Percentiles rank a stretch among this genome's conserved stretches.
Conservation (phyloP, 1,140 invertebrate genomes). For the Hypsibius dujardini region DNA sequence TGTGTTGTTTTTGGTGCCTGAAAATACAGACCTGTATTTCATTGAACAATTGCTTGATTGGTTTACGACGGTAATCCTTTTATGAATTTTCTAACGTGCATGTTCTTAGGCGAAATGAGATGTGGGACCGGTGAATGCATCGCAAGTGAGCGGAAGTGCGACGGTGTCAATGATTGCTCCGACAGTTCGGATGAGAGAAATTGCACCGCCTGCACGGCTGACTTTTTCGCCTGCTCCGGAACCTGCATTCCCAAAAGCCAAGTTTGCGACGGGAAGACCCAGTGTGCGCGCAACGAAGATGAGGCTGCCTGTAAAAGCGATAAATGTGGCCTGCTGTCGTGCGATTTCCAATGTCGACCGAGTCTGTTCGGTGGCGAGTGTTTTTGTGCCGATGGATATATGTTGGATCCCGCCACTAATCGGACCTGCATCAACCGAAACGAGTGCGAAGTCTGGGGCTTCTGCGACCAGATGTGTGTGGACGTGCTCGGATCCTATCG, state of each 20-base stretch:
- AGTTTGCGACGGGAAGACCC: constrained; percentile 68
- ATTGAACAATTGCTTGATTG: background rate
- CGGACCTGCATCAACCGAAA: constrained; percentile 68
- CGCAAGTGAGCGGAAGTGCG: constrained; percentile 21
- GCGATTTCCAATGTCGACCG: constrained; percentile 71
- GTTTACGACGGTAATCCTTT: constrained; percentile 16
- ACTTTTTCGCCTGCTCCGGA: constrained; percentile 64
- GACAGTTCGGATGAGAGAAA: constrained; percentile 71
- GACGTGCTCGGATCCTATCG: constrained; percentile 61
- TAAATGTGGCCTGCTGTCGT: constrained; percentile 57
- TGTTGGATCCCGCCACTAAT: constrained; percentile 52
- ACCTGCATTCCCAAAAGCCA: constrained; percentile 70
- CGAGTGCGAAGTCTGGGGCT: constrained; percentile 84
- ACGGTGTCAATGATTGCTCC: constrained; percentile 27
- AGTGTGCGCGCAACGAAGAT: constrained; percentile 62
- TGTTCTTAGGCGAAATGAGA: background rate
- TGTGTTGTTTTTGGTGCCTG: too few species aligned
- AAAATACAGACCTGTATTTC: too few species aligned
- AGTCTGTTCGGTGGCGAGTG: constrained; percentile 73
- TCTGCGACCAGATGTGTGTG: constrained; percentile 78
- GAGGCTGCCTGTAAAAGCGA: constrained; percentile 32
- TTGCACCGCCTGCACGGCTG: constrained; percentile 71
- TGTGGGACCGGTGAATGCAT: constrained; percentile 23
- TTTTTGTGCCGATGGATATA: constrained; percentile 57
- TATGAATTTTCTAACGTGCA: background rate